Percentiles rank a stretch among this genome's conserved stretches.
Conservation (phyloP, 1,140 invertebrate genomes). For the Solen grandis region DNA sequence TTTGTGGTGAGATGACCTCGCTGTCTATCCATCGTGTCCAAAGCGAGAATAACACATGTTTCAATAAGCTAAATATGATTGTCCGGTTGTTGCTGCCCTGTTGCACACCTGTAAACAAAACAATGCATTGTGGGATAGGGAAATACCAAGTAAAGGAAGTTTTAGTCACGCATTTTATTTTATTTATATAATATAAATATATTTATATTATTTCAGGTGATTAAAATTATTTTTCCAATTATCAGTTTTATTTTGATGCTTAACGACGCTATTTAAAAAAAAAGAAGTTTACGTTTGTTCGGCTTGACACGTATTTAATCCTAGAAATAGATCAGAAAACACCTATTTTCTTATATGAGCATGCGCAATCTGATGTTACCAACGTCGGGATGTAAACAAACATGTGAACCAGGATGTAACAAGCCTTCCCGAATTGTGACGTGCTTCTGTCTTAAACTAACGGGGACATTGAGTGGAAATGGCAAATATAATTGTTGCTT, state of each 20-base stretch:
- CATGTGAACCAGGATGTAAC: too few relatives aligned
- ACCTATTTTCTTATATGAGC: slow-evolving; percentile 27
- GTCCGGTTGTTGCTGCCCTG: slow-evolving; percentile 22
- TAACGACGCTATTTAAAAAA: neutral
- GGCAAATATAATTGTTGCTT: slow-evolving; percentile 86
- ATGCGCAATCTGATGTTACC: slow-evolving; percentile 20
- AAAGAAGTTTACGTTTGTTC: too few relatives aligned
- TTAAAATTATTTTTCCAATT: too few relatives aligned
- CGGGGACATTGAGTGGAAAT: slow-evolving; percentile 46
- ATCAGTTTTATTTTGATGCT: too few relatives aligned
- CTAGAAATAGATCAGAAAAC: slow-evolving; percentile 40
- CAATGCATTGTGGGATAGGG: slow-evolving; percentile 60
- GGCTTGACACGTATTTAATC: slow-evolving; percentile 43
- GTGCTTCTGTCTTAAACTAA: too few relatives aligned
- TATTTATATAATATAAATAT: too few relatives aligned
- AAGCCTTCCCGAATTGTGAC: too few relatives aligned
- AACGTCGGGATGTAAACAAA: slow-evolving; percentile 18
- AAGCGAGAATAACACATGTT: too few relatives aligned
- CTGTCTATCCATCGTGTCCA: slow-evolving; percentile 74
- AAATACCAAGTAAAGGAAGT: too few relatives aligned
- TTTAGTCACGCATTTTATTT: too few relatives aligned
- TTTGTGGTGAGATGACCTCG: slow-evolving; percentile 71
- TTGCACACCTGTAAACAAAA: slow-evolving; percentile 57
- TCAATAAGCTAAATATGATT: too few relatives aligned
- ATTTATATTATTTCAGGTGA: neutral